Percentiles rank a stretch among this genome's conserved stretches.
Evolutionary conservation across 2,797 vertebrate genomes (phyloP).

Genomic region (Poeciliopsis turneri): DNA sequence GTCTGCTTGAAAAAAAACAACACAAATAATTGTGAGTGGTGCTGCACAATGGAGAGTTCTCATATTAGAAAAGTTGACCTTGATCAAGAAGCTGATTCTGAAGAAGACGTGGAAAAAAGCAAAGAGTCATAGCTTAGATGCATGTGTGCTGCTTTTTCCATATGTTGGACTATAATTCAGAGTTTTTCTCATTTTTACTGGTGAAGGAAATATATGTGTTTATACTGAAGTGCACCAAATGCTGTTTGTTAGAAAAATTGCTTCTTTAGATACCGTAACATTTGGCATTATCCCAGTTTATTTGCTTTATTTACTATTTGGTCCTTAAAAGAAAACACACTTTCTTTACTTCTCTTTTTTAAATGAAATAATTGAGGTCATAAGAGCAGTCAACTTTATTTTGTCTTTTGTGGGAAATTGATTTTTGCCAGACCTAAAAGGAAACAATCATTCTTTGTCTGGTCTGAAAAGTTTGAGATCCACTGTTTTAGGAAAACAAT

Average conservation of each 20-base stretch:
- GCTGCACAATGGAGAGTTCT: background rate
- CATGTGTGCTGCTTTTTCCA: background rate
- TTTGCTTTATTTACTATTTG: background rate
- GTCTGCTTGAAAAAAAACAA: background rate
- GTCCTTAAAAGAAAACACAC: background rate
- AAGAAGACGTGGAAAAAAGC: background rate
- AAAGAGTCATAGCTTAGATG: background rate
- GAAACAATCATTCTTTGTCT: background rate
- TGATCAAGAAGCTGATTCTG: background rate
- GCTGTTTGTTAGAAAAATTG: background rate
- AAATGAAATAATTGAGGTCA: background rate
- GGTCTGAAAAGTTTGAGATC: background rate
- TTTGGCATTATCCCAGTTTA: background rate
- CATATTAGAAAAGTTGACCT: background rate
- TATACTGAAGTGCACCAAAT: background rate
- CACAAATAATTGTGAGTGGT: background rate
- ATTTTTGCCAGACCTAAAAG: background rate
- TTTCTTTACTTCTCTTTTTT: background rate
- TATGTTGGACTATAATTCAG: background rate
- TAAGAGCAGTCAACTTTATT: background rate
- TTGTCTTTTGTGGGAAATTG: no score
- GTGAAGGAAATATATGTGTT: background rate
- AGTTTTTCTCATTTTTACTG: background rate
- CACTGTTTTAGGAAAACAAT: background rate
- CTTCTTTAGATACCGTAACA: background rate